Evolutionary conservation across 1,140 invertebrate genomes (phyloP), one percentile per base, ranked within the genome.

Genomic region (Drosophila subpulchrella): DNA sequence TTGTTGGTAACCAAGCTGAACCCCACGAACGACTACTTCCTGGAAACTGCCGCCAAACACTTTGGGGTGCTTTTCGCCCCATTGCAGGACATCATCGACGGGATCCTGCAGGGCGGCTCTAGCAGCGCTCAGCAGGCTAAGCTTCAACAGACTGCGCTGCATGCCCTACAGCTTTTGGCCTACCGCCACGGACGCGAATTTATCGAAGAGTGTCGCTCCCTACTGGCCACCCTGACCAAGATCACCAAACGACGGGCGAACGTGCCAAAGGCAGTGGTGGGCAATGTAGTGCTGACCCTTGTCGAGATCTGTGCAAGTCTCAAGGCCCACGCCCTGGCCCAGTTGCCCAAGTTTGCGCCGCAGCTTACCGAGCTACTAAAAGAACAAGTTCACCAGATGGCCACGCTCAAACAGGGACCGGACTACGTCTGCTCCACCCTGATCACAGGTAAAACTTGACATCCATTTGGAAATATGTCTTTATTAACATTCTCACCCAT

Each of bases 81-180:
- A 0, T 84, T 98, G 13, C 82, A 96, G 4, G 90, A 93, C 2
- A 94, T 97, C 24, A 93, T 96, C 3, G 93, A 94, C 53, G 93
- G 94, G n/a, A 94, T 96, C 27, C 68, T 94, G 6, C 90, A 93
- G n/a, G 76, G 83, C 91, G 78, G 65, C 84, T 91, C 75, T 78
- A 92, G 92, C 81, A 92, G 94, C 34, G 79, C 83, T 3, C 94
- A 95, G 65, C 78, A 93, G 17, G 95, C 96, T 61, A 90, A 95
- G 6, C 95, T 96, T 66, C 95, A 97, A 82, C 97, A 98, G 92
- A 96, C 95, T 1, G 96, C 96, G 2, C 91, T 98, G 13, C 94
- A 97, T 30, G 96, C 96, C 2, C 86, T 98, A 6, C 98, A 98
- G 92, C 91, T 98, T 5, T 81, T 98, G 10, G 95, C 96, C 0